A percentile compares a stretch with the other conserved stretches of the same genome.
Evolutionary conservation across 2,888 invertebrate genomes (phyloP).

Genomic region (Dexiosoma caninum): DNA sequence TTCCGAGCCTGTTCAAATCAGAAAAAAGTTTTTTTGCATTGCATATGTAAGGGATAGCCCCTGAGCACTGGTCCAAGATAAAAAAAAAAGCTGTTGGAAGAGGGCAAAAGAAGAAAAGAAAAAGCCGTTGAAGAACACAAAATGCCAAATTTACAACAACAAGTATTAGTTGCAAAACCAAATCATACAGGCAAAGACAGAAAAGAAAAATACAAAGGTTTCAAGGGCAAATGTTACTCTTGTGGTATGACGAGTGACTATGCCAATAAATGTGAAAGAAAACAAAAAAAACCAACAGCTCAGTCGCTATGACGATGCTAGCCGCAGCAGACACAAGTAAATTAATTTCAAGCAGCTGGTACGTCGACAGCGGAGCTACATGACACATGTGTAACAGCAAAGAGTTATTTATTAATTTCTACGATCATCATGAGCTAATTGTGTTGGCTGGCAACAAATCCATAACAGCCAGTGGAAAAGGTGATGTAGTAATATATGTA

Average conservation of each 20-base stretch:
- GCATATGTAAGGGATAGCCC: too few relatives aligned
- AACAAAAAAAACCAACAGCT: too few relatives aligned
- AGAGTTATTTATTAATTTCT: background rate
- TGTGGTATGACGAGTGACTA: constrained; percentile 4
- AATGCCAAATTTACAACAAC: too few relatives aligned
- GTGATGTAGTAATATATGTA: background rate
- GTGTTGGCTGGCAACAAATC: background rate
- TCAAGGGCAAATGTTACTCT: constrained; percentile 13
- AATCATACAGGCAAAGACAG: background rate
- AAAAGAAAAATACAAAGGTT: background rate
- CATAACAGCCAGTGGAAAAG: background rate
- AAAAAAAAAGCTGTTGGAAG: constrained; percentile 33
- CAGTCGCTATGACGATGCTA: too few relatives aligned
- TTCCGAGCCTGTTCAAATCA: too few relatives aligned
- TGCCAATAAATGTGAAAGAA: background rate
- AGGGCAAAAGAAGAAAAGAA: background rate
- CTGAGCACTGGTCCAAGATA: too few relatives aligned
- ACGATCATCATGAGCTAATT: background rate
- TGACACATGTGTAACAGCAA: background rate
- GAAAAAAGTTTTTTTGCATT: too few relatives aligned
- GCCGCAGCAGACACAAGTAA: background rate
- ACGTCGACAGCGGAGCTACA: background rate
- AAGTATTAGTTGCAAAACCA: background rate
- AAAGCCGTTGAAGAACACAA: background rate
- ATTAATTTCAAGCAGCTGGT: background rate